Evolutionary conservation across 2,888 invertebrate species (phyloP).

Genomic region (Pardosa pseudoannulata): DNA sequence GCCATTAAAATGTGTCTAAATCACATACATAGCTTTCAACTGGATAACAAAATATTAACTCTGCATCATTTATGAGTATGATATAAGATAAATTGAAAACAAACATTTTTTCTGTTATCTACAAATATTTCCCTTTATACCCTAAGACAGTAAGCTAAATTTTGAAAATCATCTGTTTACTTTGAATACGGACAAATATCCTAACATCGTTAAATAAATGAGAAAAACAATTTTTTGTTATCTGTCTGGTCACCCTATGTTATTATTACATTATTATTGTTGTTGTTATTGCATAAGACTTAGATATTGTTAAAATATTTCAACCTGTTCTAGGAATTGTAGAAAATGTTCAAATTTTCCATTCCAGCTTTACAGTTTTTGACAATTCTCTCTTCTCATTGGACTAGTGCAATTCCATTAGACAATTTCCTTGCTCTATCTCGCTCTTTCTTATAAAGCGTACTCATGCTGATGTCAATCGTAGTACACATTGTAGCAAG

Average conservation of each 20-base stretch:
- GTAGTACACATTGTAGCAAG: constrained; percentile 50
- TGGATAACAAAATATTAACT: too few species aligned
- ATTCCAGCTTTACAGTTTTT: constrained; percentile 59
- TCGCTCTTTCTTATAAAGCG: constrained; percentile 39
- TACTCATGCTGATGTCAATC: constrained; percentile 45
- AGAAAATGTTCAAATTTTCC: constrained; percentile 59
- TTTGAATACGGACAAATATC: too few species aligned
- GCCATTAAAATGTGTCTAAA: too few species aligned
- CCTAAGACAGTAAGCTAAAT: too few species aligned
- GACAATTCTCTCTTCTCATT: constrained; percentile 52
- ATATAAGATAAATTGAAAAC: too few species aligned
- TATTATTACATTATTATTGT: constrained; percentile 42
- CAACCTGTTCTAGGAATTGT: constrained; percentile 59
- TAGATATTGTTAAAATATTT: constrained; percentile 50
- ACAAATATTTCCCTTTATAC: too few species aligned
- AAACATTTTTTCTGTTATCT: too few species aligned
- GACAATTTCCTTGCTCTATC: constrained; percentile 49
- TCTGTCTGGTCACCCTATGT: constrained; percentile 46
- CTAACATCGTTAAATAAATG: too few species aligned
- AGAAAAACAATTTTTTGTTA: too few species aligned
- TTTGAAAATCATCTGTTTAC: too few species aligned
- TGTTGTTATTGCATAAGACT: constrained; percentile 36
- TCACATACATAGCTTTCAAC: too few species aligned
- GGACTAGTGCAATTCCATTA: constrained; percentile 52
- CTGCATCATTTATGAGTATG: too few species aligned